Conservation (phyloP, 1,140 invertebrate species). For the Physella acuta region DNA sequence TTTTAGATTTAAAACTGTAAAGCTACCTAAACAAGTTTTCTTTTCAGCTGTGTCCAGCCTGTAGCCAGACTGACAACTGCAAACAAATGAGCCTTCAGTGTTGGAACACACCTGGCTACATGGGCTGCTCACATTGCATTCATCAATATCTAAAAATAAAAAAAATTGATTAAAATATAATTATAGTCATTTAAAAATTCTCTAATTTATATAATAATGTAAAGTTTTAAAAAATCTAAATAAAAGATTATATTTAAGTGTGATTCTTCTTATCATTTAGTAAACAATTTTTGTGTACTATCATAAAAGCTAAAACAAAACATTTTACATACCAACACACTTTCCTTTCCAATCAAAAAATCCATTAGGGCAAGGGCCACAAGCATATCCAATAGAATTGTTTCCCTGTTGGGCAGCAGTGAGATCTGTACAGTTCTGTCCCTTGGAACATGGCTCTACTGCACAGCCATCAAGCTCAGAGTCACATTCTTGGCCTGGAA, state of each 20-base stretch:
- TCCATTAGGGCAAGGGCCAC: slow-evolving; percentile 3
- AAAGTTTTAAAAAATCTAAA: too few relatives aligned
- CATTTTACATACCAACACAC: slow-evolving; percentile 3
- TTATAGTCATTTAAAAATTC: too few relatives aligned
- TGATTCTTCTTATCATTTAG: too few relatives aligned
- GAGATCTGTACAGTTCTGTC: slow-evolving; percentile 12
- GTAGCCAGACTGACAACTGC: neutral
- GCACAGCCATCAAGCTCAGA: slow-evolving; percentile 6
- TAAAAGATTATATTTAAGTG: too few relatives aligned
- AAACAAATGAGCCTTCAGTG: neutral
- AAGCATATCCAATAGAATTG: neutral
- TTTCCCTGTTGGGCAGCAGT: slow-evolving; percentile 6
- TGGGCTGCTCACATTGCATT: neutral
- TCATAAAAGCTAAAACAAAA: neutral
- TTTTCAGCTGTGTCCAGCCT: neutral
- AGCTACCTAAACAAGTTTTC: slow-evolving; percentile 4
- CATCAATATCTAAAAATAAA: neutral
- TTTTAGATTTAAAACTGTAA: too few relatives aligned
- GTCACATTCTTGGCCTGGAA: too few relatives aligned
- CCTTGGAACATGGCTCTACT: neutral
- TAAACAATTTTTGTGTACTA: too few relatives aligned
- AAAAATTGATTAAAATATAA: too few relatives aligned
- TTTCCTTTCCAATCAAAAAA: too few relatives aligned
- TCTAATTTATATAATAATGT: too few relatives aligned
- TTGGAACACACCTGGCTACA: neutral